phyloP scores from a whole-genome alignment of 2,888 invertebrate genomes.

The Timandra comae region DNA sequence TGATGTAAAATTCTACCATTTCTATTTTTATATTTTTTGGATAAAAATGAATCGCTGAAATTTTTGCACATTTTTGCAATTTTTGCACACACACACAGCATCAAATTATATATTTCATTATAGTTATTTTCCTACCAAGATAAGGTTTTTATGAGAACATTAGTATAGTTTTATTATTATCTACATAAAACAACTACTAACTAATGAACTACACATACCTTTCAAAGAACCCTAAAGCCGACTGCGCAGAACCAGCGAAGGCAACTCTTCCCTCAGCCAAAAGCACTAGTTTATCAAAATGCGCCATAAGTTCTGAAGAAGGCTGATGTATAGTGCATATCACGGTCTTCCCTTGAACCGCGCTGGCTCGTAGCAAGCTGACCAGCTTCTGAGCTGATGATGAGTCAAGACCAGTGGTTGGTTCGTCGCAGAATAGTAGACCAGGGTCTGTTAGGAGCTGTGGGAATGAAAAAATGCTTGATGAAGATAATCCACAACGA shows the following conservation, averaged over 20 bases:
- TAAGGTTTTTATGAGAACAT: too few relatives aligned
- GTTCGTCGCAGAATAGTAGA: slow-evolving; percentile 96
- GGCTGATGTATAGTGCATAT: slow-evolving; percentile 97
- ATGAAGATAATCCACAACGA: too few relatives aligned
- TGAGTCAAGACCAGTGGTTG: slow-evolving; percentile 95
- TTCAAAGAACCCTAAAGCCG: slow-evolving; percentile 71
- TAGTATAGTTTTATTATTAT: too few relatives aligned
- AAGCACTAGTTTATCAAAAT: slow-evolving; percentile 86
- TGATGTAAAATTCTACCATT: too few relatives aligned
- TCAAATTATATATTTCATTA: too few relatives aligned
- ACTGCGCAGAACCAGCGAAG: slow-evolving; percentile 83
- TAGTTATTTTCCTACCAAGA: too few relatives aligned
- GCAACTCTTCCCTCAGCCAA: slow-evolving; percentile 92
- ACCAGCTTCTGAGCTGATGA: slow-evolving; percentile 93
- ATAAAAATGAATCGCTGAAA: too few relatives aligned
- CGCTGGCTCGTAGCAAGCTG: slow-evolving; percentile 81
- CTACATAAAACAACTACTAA: too few relatives aligned
- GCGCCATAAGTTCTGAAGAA: slow-evolving; percentile 88
- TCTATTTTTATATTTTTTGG: too few relatives aligned
- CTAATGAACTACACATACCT: too few relatives aligned
- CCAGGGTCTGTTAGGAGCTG: slow-evolving; percentile 92
- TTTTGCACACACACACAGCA: too few relatives aligned
- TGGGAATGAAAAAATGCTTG: slow-evolving; percentile 18
- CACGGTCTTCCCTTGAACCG: slow-evolving; percentile 88
- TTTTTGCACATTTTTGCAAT: too few relatives aligned